Evolutionary conservation across 2,888 invertebrate genomes (phyloP).

Genomic region (Rhabditoides inermis): DNA sequence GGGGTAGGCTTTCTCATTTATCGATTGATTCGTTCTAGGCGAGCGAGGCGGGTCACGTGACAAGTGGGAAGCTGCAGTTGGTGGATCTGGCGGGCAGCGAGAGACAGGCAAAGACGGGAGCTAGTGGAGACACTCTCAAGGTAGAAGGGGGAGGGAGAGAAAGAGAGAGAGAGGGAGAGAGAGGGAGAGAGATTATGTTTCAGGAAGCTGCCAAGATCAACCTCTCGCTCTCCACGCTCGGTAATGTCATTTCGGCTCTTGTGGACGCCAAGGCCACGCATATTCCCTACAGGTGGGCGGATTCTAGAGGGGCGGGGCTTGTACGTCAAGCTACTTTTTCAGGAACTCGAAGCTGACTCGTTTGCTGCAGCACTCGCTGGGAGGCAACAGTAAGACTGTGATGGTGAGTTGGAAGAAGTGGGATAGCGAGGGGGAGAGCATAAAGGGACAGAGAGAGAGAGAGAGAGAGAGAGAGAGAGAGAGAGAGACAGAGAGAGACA

Average conservation of each 20-base stretch:
- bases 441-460: too few species aligned
- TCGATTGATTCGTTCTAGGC: too few species aligned
- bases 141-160: constrained; percentile 55
- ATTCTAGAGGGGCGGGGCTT: not conserved
- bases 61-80: constrained; percentile 86
- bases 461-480: too few species aligned
- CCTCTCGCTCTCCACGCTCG: constrained; percentile 86
- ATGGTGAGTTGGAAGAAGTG: constrained; percentile 54
- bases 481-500: not conserved
- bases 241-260: constrained; percentile 93
- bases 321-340: not conserved
- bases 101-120: constrained; percentile 83
- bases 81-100: constrained; percentile 97
- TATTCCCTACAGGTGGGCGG: constrained; percentile 72
- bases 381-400: constrained; percentile 57
- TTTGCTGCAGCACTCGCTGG: constrained; percentile 83
- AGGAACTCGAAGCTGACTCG: constrained; percentile 91
- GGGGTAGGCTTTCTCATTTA: too few species aligned
- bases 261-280: constrained; percentile 95
- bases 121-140: constrained; percentile 67
- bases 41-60: constrained; percentile 24
- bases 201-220: constrained; percentile 91
- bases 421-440: too few species aligned
- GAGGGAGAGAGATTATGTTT: too few species aligned
- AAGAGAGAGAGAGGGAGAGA: too few species aligned